Conservation (phyloP, 2,888 invertebrate species). For the Nomada ruficornis region DNA sequence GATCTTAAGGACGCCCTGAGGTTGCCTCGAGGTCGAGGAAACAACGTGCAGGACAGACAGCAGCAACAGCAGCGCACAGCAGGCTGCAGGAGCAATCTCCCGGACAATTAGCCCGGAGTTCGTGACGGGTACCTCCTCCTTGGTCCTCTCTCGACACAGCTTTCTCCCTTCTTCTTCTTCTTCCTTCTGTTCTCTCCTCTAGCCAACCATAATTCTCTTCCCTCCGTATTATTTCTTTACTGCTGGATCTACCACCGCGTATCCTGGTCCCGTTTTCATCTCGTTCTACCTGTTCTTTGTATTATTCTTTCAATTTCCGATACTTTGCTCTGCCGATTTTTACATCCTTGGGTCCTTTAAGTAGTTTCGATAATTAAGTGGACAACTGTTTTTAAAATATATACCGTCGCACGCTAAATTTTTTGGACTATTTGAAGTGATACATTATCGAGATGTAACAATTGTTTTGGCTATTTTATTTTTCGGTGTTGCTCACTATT, state of each 20-base stretch:
- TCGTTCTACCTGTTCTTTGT: conserved; percentile 24
- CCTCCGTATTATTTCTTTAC: conserved; percentile 55
- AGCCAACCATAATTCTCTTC: conserved; percentile 42
- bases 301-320: neutral
- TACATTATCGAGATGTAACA: too few species aligned
- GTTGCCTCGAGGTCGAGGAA: conserved; percentile 73
- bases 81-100: conserved; percentile 81
- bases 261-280: conserved; percentile 47
- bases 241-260: conserved; percentile 42
- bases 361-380: too few species aligned
- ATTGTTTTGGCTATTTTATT: too few species aligned
- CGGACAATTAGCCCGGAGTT: conserved; percentile 83
- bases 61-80: conserved; percentile 75
- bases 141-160: conserved; percentile 66
- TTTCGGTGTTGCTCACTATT: too few species aligned
- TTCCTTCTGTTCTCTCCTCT: conserved; percentile 20
- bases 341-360: too few species aligned
- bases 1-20: conserved; percentile 73
- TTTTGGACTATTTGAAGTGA: too few species aligned
- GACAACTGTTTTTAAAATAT: too few species aligned
- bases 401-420: too few species aligned
- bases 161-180: conserved; percentile 50
- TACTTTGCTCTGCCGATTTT: neutral
- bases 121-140: conserved; percentile 82
- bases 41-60: conserved; percentile 73